These are phyloP conservation scores for Anguilla anguilla DNA, from an alignment of 2,797 vertebrate genomes.

Conservation along the genomic window DNA sequence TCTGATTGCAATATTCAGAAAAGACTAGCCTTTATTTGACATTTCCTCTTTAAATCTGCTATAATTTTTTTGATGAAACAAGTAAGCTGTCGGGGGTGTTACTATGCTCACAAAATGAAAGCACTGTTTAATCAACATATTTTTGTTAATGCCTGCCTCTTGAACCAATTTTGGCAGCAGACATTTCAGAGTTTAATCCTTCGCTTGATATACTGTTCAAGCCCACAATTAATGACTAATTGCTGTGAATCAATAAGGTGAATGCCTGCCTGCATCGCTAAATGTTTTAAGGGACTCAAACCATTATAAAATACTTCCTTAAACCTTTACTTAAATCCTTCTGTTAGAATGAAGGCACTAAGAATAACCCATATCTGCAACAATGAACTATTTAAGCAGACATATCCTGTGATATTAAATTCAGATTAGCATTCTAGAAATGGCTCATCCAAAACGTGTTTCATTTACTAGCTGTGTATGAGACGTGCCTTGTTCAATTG, in stretches of 20 bases:
- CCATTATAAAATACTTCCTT: not conserved
- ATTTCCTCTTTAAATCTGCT: not conserved
- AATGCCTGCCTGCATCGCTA: not conserved
- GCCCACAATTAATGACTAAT: not conserved
- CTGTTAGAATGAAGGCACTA: not conserved
- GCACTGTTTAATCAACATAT: not conserved
- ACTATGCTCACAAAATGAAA: not conserved
- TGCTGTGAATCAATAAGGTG: not conserved
- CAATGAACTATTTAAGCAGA: not conserved
- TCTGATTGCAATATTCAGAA: not conserved
- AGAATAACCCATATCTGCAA: not conserved
- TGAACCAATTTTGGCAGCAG: not conserved
- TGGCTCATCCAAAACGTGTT: not conserved
- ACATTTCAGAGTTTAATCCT: not conserved
- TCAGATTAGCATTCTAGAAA: not conserved
- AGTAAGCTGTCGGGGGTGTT: not conserved
- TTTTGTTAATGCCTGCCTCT: not conserved
- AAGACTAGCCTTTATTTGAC: not conserved
- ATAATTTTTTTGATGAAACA: not conserved
- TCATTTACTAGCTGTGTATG: not conserved
- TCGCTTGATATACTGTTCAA: not conserved
- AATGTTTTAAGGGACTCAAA: not conserved
- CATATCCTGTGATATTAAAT: not conserved
- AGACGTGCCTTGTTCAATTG: not conserved
- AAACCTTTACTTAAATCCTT: not conserved